Base-by-base conservation (phyloP, 2,888 invertebrate genomes). In the Masnerella sp. region DNA sequence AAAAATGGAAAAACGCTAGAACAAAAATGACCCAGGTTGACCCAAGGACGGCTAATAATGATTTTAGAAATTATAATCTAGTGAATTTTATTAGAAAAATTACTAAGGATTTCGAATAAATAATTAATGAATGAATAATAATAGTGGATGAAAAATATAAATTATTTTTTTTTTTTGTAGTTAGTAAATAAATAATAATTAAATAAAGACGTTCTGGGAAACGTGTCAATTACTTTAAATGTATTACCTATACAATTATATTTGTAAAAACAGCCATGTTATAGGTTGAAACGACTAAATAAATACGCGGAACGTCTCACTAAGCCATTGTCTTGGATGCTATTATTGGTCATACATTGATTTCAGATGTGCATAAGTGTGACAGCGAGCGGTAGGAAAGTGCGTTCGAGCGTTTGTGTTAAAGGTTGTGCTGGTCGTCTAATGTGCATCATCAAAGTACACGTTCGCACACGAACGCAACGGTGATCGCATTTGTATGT, bases 351-450 rank as follows among this genome's bases (percentile, higher is more conserved):
- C 49, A 45, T 62, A 61, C 65, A 67, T 62, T 73, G 58, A 68
- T 73, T 68, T 68, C 34, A 58, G 68, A 56, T 73, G 73, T 54
- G 45, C 58, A 43, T 64, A 70, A 75, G 65, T 72, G 71, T 61
- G 69, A 75, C 72, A 61, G 70, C 62, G 20, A 47, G 64, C 54
- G 8, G 58, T 30, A 70, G 62, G 75, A 71, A 71, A 72, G 62
- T 73, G 59, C 54, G 61, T 58, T 47, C 52, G 14, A 38, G 43
- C 51, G 61, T 56, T 64, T 52, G 62, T 51, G 61, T 56, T 58
- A 67, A 73, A 61, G 67, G 70, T 70, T 70, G 70, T 58, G 49
- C 62, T 64, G 70, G 30, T 34, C 56, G 62, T 70, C 70, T 71
- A 64, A 71, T 64, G 64, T 58, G 58, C 64, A 71, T 64, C 70